Evolutionary conservation across 2,797 vertebrate genomes (phyloP), one percentile per base, ranked within the genome.

Genomic region (Phrynocephalus vlangalii): DNA sequence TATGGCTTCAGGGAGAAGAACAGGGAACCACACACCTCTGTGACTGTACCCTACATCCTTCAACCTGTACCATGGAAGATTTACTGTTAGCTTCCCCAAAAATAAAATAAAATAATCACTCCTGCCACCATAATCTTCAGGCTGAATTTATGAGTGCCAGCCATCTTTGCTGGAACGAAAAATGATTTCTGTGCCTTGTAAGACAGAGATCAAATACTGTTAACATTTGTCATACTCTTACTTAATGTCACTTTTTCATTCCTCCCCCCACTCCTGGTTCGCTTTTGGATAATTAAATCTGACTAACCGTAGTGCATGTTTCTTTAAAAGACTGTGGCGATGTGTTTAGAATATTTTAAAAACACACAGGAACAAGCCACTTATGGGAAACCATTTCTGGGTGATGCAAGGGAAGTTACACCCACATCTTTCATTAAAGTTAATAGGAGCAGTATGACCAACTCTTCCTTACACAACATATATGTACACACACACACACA

Each of bases 391-490:
- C 63, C 71, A 87, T 92, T 94, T 92, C 44, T 94, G 82, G 86
- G 90, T 87, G 88, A 94, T 88, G 90, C 92, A 91, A 86, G 48
- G 80, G 48, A 92, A 90, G 90, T 93, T 93, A 91, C 84, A 94
- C 88, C 89, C 92, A 94, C 88, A 81, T 80, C 82, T 84, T 89
- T 96, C 94, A 90, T 95, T 92, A 93, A 85, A 88, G 76, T 87
- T 93, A 92, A 95, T 94, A 88, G 85, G 60, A 82, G 89, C 88
- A 92, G 88, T 92, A 93, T 92, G 94, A 91, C 94, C 93, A 93
- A 90, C 85, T 90, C 89, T 87, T 88, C 88, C 88, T 90, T 91
- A 85, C 77, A 79, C 2, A n/a, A 91, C 0, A 5, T 44, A 44
- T 44, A 44, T 44, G 3, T 44, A 1, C 80, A 86, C 85, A 89